Conservation (phyloP, 2,113 vertebrate species). For the Excalfactoria chinensis region DNA sequence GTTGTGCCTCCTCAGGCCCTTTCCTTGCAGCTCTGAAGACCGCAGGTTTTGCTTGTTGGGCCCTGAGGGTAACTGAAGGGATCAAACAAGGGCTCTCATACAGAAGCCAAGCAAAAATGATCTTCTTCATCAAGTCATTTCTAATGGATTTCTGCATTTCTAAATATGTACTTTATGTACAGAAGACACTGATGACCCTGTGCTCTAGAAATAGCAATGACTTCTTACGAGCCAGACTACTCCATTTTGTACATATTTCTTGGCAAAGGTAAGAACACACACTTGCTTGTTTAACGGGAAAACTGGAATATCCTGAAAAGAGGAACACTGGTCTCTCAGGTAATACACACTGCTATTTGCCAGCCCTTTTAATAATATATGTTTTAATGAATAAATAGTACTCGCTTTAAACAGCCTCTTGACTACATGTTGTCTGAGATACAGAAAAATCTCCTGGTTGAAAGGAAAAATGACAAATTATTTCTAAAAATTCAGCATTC, state of each 20-base stretch:
- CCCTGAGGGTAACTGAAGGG: neutral
- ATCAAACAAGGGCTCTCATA: neutral
- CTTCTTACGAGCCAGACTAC: neutral
- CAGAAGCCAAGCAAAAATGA: neutral
- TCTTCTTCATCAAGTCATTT: neutral
- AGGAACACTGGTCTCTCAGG: slow-evolving; percentile 11
- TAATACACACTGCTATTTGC: slow-evolving; percentile 6
- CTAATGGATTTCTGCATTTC: neutral
- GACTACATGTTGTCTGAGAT: neutral
- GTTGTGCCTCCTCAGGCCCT: neutral
- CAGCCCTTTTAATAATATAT: slow-evolving; percentile 48
- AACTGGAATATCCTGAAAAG: neutral
- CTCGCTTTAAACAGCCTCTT: slow-evolving; percentile 33
- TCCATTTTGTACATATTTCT: neutral
- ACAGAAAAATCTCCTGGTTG: neutral
- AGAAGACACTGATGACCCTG: neutral
- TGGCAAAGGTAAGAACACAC: neutral
- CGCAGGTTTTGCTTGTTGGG: neutral
- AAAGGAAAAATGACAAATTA: neutral
- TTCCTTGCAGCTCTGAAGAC: neutral
- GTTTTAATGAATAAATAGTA: slow-evolving; percentile 45
- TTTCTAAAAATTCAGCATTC: neutral
- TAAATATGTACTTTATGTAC: neutral
- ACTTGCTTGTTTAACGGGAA: neutral
- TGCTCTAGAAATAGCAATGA: neutral